Base-by-base conservation (phyloP, 2,113 vertebrate species). In the Neolamprologus sp. region DNA sequence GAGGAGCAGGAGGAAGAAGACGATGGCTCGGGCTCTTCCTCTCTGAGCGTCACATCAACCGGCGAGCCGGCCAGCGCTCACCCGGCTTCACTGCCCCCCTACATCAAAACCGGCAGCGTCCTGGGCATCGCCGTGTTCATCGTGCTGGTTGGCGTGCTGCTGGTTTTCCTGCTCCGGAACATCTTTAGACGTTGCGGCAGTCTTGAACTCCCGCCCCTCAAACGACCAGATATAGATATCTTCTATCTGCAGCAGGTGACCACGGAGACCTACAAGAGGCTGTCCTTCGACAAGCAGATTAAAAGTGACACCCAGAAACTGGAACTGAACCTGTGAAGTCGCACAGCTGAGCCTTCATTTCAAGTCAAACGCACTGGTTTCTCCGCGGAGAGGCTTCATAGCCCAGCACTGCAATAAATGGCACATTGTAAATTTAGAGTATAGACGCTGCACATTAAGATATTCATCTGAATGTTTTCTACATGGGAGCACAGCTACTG, bases 201-300 rank as follows among this genome's bases (percentile, higher is more conserved):
- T 1, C 78, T 95, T 2, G 4, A 91, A 3, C 45, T 95, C 1
- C 3, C 81, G 1, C n/a, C 90, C 26, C 1, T 95, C 23, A 91
- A 83, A 55, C 73, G 33, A 4, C 40, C 80, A 4, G 90, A 94
- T 11, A 85, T 94, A 0, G 90, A 95, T 4, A 91, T 93, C 4
- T 94, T 94, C 88, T 86, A 94, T 33, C 89, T 96, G 92, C 94
- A 95, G 84, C 95, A 95, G 85, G 92, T 94, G 65, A 93, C 87
- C 79, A 92, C 94, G 1, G 95, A 95, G 11, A 95, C 93, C 0
- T 95, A 95, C 21, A 94, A 96, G 87, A 93, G 82, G 53, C 5
- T 96, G 2, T 91, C 93, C 5, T 85, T 91, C 2, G 92, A 95
- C 79, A 92, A 87, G 37, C 87, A 81, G 28, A 28, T 17, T 2